These are phyloP conservation scores for Tribolium castaneum DNA, from an alignment of 1,140 invertebrate species.

Conservation along the genomic window DNA sequence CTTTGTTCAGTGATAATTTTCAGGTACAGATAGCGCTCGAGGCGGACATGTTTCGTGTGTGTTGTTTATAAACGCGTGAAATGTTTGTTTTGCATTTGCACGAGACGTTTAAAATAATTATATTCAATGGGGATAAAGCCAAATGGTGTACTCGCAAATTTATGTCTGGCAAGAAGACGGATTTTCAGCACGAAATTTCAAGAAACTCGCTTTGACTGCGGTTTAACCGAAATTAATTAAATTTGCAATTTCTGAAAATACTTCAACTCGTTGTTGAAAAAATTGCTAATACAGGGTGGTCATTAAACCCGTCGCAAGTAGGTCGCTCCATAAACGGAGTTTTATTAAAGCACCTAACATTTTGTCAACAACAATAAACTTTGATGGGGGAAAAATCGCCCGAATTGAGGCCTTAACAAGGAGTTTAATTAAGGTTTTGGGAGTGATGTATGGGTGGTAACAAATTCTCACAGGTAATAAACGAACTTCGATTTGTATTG, in stretches of 20 bases:
- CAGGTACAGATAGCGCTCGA: neutral
- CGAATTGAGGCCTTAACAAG: too few relatives aligned
- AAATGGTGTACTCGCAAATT: neutral
- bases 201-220: neutral
- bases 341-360: too few relatives aligned
- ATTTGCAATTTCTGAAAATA: neutral
- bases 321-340: too few relatives aligned
- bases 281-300: neutral
- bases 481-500: too few relatives aligned
- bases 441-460: too few relatives aligned
- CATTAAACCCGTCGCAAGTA: too few relatives aligned
- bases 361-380: too few relatives aligned
- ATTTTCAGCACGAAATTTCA: conserved; percentile 12
- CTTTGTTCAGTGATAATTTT: conserved; percentile 12
- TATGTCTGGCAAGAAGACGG: neutral
- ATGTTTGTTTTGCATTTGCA: conserved; percentile 27
- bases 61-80: conserved; percentile 4
- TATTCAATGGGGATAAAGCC: conserved; percentile 1
- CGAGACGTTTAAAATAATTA: conserved; percentile 16
- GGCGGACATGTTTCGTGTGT: conserved; percentile 3
- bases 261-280: neutral
- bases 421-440: too few relatives aligned
- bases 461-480: too few relatives aligned
- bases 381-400: too few relatives aligned
- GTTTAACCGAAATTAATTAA: neutral